Percentiles rank a stretch among this genome's conserved stretches.
Evolutionary conservation across 1,140 invertebrate genomes (phyloP).

Genomic region (Trypoxylus dichotomus): DNA sequence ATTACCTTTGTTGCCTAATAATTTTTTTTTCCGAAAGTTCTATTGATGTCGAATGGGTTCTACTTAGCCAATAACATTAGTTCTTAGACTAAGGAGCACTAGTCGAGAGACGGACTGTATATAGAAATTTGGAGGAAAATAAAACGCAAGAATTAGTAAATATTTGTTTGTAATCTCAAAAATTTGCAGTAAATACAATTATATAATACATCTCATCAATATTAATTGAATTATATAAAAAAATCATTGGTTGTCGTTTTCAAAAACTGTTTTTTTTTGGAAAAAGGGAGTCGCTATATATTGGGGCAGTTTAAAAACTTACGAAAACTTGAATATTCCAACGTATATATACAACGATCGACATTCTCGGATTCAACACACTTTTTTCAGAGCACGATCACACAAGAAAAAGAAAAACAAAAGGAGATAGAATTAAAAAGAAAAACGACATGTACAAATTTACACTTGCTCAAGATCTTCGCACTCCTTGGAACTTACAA

Average conservation of each 20-base stretch:
- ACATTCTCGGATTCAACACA: not conserved
- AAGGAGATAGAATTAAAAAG: not conserved
- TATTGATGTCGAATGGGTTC: too few relatives aligned
- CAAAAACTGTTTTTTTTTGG: not conserved
- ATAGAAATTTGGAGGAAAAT: too few relatives aligned
- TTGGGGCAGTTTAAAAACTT: not conserved
- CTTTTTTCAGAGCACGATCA: not conserved
- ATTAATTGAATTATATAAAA: conserved; percentile 19
- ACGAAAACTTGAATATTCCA: not conserved
- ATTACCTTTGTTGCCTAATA: too few relatives aligned
- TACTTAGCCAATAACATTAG: too few relatives aligned
- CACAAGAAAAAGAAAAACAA: not conserved
- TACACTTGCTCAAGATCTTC: not conserved
- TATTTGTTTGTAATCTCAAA: conserved; percentile 8
- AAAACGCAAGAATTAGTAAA: not conserved
- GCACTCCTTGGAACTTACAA: conserved; percentile 10
- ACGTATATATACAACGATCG: conserved; percentile 2
- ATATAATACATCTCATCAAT: conserved; percentile 18
- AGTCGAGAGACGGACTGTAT: too few relatives aligned
- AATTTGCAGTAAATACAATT: conserved; percentile 23
- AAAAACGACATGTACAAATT: conserved; percentile 24
- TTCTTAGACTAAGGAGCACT: too few relatives aligned
- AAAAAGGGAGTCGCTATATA: not conserved
- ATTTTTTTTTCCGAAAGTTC: too few relatives aligned
- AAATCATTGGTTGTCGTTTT: conserved; percentile 16